Evolutionary conservation across 2,888 invertebrate genomes (phyloP).

Genomic region (Brenthis hecate): DNA sequence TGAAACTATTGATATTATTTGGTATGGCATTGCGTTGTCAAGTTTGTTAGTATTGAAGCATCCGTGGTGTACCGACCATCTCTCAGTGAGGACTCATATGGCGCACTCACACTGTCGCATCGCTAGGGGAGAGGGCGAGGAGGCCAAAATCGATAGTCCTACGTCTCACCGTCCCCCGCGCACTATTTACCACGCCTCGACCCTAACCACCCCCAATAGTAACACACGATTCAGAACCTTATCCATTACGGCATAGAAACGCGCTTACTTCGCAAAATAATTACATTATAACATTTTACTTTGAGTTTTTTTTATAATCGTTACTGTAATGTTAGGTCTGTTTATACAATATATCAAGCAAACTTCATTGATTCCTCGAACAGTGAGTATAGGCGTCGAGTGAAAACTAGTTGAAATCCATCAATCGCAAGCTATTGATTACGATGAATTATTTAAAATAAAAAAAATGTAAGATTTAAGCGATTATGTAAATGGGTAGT

Average conservation of each 20-base stretch:
- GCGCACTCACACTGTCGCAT: constrained; percentile 79
- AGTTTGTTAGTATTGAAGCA: constrained; percentile 67
- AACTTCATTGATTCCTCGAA: constrained; percentile 18
- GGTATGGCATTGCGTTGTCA: constrained; percentile 39
- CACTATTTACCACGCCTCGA: constrained; percentile 64
- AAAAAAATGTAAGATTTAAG: constrained; percentile 48
- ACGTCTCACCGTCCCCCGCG: constrained; percentile 72
- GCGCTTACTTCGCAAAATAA: constrained; percentile 51
- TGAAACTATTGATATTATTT: constrained; percentile 31
- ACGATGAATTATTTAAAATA: constrained; percentile 19
- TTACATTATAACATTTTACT: constrained; percentile 23
- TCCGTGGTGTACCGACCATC: constrained; percentile 58
- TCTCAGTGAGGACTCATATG: constrained; percentile 63
- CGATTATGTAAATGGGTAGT: constrained; percentile 57
- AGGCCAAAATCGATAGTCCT: constrained; percentile 80
- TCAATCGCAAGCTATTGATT: neutral
- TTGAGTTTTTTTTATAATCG: constrained; percentile 27
- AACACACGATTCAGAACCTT: constrained; percentile 73
- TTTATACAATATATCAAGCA: constrained; percentile 22
- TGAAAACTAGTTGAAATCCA: no score
- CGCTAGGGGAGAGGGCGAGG: constrained; percentile 74
- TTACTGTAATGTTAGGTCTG: constrained; percentile 26
- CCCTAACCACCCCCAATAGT: constrained; percentile 78
- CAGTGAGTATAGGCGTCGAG: neutral
- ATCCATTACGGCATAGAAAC: constrained; percentile 67